Conservation (phyloP, 2,888 invertebrate species). For the Aleiodes testaceus region DNA sequence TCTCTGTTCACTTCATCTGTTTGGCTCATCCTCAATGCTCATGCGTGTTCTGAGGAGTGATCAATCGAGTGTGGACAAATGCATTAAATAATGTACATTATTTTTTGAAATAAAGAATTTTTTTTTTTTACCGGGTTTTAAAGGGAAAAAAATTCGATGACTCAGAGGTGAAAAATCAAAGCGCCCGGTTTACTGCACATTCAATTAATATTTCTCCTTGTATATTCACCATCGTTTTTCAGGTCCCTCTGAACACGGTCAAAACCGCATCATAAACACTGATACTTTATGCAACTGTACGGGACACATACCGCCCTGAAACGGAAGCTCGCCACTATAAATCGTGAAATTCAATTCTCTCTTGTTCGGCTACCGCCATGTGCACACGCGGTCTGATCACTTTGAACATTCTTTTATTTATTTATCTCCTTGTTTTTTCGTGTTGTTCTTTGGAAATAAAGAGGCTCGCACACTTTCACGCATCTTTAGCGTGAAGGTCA, state of each 20-base stretch:
- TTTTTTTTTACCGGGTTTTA: no score
- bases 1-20: slow-evolving; percentile 11
- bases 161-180: slow-evolving; percentile 10
- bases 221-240: slow-evolving; percentile 7
- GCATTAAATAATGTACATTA: no score
- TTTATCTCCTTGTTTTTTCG: neutral
- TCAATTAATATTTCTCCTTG: slow-evolving; percentile 3
- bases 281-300: slow-evolving; percentile 65
- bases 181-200: neutral
- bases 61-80: neutral
- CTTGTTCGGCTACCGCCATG: slow-evolving; percentile 50
- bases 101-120: no score
- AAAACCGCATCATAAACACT: slow-evolving; percentile 65
- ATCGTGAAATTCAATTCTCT: slow-evolving; percentile 71
- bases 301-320: slow-evolving; percentile 56
- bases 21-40: slow-evolving; percentile 11
- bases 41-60: neutral
- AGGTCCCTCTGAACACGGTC: slow-evolving; percentile 45
- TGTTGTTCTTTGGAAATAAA: no score
- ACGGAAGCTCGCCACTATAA: slow-evolving; percentile 72
- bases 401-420: slow-evolving; percentile 36
- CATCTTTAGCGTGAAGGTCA: slow-evolving; percentile 37
- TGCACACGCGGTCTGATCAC: slow-evolving; percentile 51
- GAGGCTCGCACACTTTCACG: slow-evolving; percentile 24
- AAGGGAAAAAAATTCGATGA: neutral